phyloP scores from a whole-genome alignment of 30 jellyfish, hydroid and myxozoan genomes.

The Clytia hemisphaerica region DNA sequence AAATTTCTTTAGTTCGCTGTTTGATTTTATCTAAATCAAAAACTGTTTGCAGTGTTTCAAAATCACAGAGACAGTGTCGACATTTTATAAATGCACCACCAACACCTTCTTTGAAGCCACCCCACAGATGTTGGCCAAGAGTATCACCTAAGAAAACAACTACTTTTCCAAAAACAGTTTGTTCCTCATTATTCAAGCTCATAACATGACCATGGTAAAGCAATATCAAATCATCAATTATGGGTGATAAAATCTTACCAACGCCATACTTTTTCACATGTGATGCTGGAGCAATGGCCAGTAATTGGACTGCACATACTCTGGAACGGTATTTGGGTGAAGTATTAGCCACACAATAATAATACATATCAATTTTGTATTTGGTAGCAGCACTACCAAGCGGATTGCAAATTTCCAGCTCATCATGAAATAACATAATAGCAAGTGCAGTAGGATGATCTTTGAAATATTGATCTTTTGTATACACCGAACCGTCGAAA shows the following conservation, averaged over 20 bases:
- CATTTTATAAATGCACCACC: conserved; percentile 22
- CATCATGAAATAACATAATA: background rate
- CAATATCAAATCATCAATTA: background rate
- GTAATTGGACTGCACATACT: background rate
- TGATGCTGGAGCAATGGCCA: background rate
- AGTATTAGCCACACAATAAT: background rate
- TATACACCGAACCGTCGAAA: background rate
- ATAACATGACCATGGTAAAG: background rate
- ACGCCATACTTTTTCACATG: background rate
- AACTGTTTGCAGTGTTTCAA: conserved; percentile 8
- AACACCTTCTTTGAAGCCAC: conserved; percentile 29
- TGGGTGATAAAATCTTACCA: background rate
- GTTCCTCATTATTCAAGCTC: background rate
- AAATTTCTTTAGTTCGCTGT: background rate
- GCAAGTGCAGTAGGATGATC: background rate
- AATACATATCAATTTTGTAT: background rate
- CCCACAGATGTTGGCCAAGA: conserved; percentile 29
- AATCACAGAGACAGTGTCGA: conserved; percentile 11
- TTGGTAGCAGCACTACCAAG: background rate
- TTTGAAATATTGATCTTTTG: background rate
- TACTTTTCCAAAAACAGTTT: conserved; percentile 17
- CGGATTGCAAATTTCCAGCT: background rate
- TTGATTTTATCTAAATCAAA: background rate
- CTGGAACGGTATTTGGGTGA: background rate
- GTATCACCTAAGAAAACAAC: conserved; percentile 22